Base-by-base conservation (phyloP, 2,888 invertebrate genomes). In the Hofmannophila pseudospretella region DNA sequence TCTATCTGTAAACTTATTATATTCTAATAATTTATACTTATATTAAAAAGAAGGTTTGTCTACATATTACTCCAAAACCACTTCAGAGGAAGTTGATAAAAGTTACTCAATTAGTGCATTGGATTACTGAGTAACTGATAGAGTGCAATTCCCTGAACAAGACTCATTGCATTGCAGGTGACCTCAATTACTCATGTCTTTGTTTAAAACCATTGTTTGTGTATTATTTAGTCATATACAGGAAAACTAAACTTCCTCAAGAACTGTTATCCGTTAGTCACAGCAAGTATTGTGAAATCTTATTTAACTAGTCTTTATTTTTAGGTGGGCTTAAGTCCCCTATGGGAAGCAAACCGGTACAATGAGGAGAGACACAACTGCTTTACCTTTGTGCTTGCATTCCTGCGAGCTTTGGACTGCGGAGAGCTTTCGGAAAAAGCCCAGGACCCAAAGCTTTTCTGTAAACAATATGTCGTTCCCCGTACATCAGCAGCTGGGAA, bases 321-420 rank as follows among this genome's bases (percentile, higher is more conserved):
- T 42, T 51, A 88, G 76, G 79, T 88, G 32, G 88, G 89, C 55
- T 79, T 87, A 43, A 88, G 90, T 58, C 65, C 88, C 25, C 79
- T 88, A 34, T 94, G 94, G 94, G 89, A 89, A 33, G 71, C 90
- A 12, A 81, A 88, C 28, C 88, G 90, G 58, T 96, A 96, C 68
- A 85, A 93, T 61, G 93, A 94, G 77, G 90, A 90, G 45, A 87
- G 88, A 29, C 91, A 94, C 76, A 96, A 96, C 72, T 96, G 96
- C 68, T 96, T 95, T 62, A 92, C 93, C 29, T 96, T 96, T 78
- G 94, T 96, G 7, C 81, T 96, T 41, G 90, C 92, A 22, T 96
- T 96, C 73, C 75, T 96, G 37, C 89, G 91, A 58, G 89, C 90
- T 26, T 87, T 96, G 9, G 90, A 91, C 50, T 93, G 93, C 58